These are phyloP conservation scores for Bradypodion ventrale DNA, from an alignment of 2,797 vertebrate genomes.

Conservation along the genomic window DNA sequence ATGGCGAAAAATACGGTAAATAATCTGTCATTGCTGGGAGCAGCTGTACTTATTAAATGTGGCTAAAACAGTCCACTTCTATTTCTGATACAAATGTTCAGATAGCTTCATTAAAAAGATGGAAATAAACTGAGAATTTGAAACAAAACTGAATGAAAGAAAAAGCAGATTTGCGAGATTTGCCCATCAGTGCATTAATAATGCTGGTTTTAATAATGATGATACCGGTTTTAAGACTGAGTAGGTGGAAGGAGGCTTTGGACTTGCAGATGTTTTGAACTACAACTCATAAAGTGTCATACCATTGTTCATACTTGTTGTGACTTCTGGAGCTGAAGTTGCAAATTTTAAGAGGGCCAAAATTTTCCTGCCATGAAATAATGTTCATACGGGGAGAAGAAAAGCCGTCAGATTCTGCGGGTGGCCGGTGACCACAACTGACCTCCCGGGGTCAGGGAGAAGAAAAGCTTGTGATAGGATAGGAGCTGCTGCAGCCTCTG, in stretches of 20 bases:
- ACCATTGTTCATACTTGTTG: not conserved
- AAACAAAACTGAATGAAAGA: not conserved
- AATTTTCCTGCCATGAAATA: conserved; percentile 10
- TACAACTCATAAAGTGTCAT: not conserved
- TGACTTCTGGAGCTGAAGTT: not conserved
- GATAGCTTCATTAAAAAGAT: not conserved
- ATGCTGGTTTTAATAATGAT: too few species aligned
- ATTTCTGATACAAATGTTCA: not conserved
- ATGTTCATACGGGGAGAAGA: not conserved
- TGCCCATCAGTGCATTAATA: too few species aligned
- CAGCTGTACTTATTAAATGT: not conserved
- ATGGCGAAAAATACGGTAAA: too few species aligned
- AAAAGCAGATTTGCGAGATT: not conserved
- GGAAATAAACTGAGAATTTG: not conserved
- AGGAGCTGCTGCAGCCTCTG: too few species aligned
- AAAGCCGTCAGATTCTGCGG: too few species aligned
- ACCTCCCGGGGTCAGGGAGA: too few species aligned
- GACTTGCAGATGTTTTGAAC: too few species aligned
- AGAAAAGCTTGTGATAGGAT: too few species aligned
- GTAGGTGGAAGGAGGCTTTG: too few species aligned
- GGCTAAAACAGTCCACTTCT: not conserved
- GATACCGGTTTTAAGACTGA: too few species aligned
- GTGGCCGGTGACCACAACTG: too few species aligned
- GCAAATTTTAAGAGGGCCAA: not conserved
- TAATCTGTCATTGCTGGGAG: too few species aligned